Conservation (phyloP, 2,888 invertebrate species). For the Ochropleura leucogaster region DNA sequence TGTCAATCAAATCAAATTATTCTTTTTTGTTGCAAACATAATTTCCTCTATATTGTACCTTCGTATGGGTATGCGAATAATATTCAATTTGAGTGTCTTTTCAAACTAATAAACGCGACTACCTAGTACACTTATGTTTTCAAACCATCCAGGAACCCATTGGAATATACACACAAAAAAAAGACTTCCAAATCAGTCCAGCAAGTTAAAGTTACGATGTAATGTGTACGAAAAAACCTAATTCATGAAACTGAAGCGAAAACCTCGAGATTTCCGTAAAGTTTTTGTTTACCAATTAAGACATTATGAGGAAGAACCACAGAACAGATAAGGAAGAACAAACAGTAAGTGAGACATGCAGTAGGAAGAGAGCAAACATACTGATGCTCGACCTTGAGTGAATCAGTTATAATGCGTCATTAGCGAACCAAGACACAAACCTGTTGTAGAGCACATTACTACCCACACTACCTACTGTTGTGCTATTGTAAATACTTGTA, state of each 20-base stretch:
- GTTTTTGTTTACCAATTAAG: background rate
- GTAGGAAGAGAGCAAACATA: slow-evolving; percentile 24
- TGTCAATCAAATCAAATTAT: too few species aligned
- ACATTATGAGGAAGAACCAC: background rate
- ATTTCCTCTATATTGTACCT: too few species aligned
- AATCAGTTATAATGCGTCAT: slow-evolving; percentile 53
- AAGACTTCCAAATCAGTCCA: too few species aligned
- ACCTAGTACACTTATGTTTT: too few species aligned
- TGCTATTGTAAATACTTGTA: slow-evolving; percentile 40
- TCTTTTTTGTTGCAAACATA: too few species aligned
- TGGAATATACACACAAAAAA: too few species aligned
- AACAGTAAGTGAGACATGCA: slow-evolving; percentile 3
- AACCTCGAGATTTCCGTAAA: background rate
- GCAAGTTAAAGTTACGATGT: background rate
- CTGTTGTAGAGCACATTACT: slow-evolving; percentile 36
- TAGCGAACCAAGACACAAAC: slow-evolving; percentile 25
- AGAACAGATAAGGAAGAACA: too few species aligned
- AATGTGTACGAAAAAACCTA: background rate
- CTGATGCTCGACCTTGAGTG: slow-evolving; percentile 48
- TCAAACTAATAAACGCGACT: too few species aligned
- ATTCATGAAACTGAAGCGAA: background rate
- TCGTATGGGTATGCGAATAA: too few species aligned
- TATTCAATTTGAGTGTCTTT: background rate
- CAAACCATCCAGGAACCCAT: too few species aligned
- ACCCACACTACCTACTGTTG: slow-evolving; percentile 35